A percentile compares a stretch with the other conserved stretches of the same genome.
These are phyloP conservation scores for Thamnaconus septentrionalis DNA, from an alignment of 2,113 vertebrate genomes.

Conservation along the genomic window DNA sequence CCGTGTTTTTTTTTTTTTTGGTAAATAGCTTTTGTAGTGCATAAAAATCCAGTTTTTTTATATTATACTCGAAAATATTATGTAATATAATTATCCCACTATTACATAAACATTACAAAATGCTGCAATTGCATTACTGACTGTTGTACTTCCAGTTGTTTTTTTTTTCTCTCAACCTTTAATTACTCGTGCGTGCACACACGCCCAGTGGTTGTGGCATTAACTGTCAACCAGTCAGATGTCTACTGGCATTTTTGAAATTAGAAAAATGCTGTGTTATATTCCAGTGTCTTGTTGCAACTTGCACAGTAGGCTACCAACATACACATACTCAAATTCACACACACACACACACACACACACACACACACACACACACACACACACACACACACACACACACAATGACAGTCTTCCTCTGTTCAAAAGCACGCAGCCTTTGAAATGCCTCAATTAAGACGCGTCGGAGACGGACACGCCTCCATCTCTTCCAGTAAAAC, in stretches of 20 bases:
- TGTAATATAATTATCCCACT: slow-evolving; percentile 1
- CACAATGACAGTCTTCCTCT: slow-evolving; percentile 1
- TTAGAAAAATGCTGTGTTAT: slow-evolving; percentile 7
- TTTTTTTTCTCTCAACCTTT: not conserved
- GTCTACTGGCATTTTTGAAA: slow-evolving; percentile 4
- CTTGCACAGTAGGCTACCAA: slow-evolving; percentile 28
- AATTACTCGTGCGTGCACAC: slow-evolving; percentile 1
- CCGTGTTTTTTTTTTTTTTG: slow-evolving; percentile 4
- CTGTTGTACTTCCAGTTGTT: slow-evolving; percentile 11
- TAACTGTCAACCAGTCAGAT: slow-evolving; percentile 4
- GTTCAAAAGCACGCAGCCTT: slow-evolving; percentile 17
- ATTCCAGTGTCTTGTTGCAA: slow-evolving; percentile 43
- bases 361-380: slow-evolving; percentile 3
- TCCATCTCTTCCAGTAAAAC: slow-evolving; percentile 12
- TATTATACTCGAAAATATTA: slow-evolving; percentile 14
- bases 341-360: slow-evolving; percentile 2
- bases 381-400: slow-evolving; percentile 1
- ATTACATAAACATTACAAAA: not conserved
- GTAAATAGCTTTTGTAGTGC: slow-evolving; percentile 3
- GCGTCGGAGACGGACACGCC: slow-evolving; percentile 1
- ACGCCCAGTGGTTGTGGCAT: slow-evolving; percentile 11
- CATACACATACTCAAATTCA: not conserved
- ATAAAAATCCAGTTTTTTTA: not conserved
- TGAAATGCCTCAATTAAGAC: not conserved
- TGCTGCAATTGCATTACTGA: not conserved